Conservation (phyloP, 1,140 invertebrate genomes). For the Trichonephila clavipes region DNA sequence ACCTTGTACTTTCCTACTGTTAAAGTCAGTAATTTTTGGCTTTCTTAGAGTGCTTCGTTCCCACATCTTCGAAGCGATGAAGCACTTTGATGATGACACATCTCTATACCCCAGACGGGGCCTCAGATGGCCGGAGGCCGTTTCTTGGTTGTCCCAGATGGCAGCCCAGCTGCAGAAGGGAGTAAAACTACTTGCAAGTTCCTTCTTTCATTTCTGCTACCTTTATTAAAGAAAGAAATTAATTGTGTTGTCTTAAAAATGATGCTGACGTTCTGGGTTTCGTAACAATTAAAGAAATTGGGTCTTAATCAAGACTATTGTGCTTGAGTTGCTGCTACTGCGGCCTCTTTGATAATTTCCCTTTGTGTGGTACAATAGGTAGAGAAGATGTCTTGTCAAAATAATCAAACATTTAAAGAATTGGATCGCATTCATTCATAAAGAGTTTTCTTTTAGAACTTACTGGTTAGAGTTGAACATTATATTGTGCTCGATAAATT, state of each 20-base stretch:
- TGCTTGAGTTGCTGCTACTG: neutral
- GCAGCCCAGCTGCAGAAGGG: slow-evolving; percentile 13
- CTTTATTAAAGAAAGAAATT: neutral
- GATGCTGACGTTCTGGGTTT: slow-evolving; percentile 9
- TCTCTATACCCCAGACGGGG: neutral
- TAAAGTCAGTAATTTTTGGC: neutral
- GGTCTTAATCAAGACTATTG: neutral
- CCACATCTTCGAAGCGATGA: neutral
- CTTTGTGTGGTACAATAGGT: too few relatives aligned
- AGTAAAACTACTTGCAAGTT: neutral
- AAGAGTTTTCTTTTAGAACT: too few relatives aligned
- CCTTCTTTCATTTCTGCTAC: neutral
- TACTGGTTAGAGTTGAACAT: too few relatives aligned
- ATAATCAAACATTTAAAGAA: too few relatives aligned
- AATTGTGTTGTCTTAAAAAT: neutral
- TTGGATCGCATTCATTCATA: too few relatives aligned
- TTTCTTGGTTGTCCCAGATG: slow-evolving; percentile 10
- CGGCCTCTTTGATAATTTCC: neutral
- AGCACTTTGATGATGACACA: slow-evolving; percentile 15
- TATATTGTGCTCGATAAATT: too few relatives aligned
- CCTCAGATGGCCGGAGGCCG: neutral
- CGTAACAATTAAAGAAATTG: neutral
- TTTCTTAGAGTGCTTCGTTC: neutral
- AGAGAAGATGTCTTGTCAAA: too few relatives aligned
- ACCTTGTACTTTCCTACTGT: neutral